phyloP scores from a whole-genome alignment of 2,888 invertebrate genomes.

The Ormyrus pomaceus region DNA sequence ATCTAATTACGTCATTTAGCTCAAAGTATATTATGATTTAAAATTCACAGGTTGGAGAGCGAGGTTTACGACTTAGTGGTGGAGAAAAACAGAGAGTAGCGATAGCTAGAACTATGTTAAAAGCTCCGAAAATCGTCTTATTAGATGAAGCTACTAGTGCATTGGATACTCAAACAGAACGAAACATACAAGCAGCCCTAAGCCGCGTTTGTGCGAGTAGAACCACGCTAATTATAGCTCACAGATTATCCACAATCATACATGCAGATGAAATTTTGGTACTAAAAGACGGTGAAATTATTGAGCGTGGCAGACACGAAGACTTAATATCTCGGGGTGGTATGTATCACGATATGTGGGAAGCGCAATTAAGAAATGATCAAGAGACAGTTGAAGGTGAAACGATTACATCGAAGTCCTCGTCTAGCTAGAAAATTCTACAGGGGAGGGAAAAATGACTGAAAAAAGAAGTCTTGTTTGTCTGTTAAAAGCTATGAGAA shows the following conservation, averaged over 20 bases:
- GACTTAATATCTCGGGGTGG: slow-evolving; percentile 78
- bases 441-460: slow-evolving; percentile 25
- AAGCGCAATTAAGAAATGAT: slow-evolving; percentile 85
- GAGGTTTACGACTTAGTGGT: slow-evolving; percentile 95
- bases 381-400: slow-evolving; percentile 64
- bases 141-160: slow-evolving; percentile 98
- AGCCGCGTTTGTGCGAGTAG: slow-evolving; percentile 87
- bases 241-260: slow-evolving; percentile 94
- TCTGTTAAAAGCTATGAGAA: background rate
- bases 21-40: background rate
- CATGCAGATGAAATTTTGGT: slow-evolving; percentile 97
- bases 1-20: too few species aligned
- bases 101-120: slow-evolving; percentile 95
- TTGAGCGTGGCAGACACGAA: slow-evolving; percentile 89
- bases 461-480: background rate
- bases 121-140: slow-evolving; percentile 92
- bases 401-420: too few species aligned
- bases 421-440: background rate
- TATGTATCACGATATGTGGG: slow-evolving; percentile 95
- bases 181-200: slow-evolving; percentile 81
- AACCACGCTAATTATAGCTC: slow-evolving; percentile 96
- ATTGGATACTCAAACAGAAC: slow-evolving; percentile 95
- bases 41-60: slow-evolving; percentile 85
- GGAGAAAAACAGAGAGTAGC: slow-evolving; percentile 99
- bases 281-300: slow-evolving; percentile 91